phyloP scores from a whole-genome alignment of 2,888 invertebrate species.

The Thymelicus sylvestris region DNA sequence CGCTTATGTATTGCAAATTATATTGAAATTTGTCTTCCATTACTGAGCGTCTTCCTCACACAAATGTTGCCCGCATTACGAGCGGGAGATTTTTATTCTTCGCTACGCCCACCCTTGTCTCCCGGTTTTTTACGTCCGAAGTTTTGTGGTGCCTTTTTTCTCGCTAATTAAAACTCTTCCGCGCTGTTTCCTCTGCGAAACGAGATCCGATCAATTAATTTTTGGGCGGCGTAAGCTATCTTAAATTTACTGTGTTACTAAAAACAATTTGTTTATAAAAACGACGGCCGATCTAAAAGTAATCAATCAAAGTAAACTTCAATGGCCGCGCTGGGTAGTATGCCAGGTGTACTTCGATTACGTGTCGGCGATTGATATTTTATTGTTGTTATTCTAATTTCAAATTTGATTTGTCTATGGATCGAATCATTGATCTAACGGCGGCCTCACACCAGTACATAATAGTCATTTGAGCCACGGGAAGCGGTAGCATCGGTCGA shows the following conservation, averaged over 20 bases:
- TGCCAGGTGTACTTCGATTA: conserved; percentile 15
- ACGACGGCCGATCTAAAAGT: conserved; percentile 65
- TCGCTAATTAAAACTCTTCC: conserved; percentile 85
- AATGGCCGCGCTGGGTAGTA: neutral
- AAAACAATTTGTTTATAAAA: conserved; percentile 68
- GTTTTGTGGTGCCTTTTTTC: conserved; percentile 81
- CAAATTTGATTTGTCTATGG: conserved; percentile 28
- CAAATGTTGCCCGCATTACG: conserved; percentile 85
- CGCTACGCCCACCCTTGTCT: conserved; percentile 82
- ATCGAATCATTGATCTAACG: conserved; percentile 15
- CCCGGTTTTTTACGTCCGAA: conserved; percentile 81
- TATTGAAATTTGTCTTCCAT: conserved; percentile 86
- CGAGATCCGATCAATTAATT: conserved; percentile 84
- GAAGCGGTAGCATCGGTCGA: conserved; percentile 41
- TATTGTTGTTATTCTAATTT: conserved; percentile 18
- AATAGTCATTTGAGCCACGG: neutral
- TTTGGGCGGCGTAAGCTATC: conserved; percentile 79
- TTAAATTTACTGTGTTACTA: conserved; percentile 77
- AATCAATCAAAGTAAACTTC: conserved; percentile 59
- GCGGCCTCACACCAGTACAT: conserved; percentile 4
- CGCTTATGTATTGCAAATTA: conserved; percentile 86
- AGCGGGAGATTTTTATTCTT: conserved; percentile 81
- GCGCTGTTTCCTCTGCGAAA: conserved; percentile 82
- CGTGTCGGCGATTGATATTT: conserved; percentile 18
- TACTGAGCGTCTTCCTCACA: conserved; percentile 84